Base-by-base conservation (phyloP, 2,113 vertebrate genomes). In the Cephalopterus ornatus region DNA sequence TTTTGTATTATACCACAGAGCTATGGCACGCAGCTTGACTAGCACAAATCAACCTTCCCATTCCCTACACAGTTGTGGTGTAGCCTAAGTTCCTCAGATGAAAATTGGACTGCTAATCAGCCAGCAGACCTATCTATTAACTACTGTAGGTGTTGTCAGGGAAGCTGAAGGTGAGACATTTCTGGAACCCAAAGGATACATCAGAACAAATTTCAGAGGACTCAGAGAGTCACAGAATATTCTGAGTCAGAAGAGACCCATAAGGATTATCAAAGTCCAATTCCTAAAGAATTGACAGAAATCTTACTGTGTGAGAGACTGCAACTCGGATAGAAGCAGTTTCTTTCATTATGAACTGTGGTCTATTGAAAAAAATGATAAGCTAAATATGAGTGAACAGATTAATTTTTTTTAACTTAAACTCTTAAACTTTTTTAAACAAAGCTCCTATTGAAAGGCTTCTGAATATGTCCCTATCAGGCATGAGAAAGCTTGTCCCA, bases 351-450 rank as follows among this genome's bases (percentile, higher is more conserved):
- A 70, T n/a, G 14, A 94, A 71, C 30, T 68, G 61, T 85, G 74
- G 23, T 74, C 63, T 82, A 2, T 24, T 63, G 56, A 79, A 92
- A 58, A 91, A 85, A 85, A 75, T 85, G 50, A 89, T 15, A 63
- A 66, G 50, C 58, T 78, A 94, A 89, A 91, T 82, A 65, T 35
- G 11, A 72, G 33, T 17, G 35, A 81, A 55, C 1, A 3, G 53
- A 78, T 71, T 73, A 6, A 12, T 17, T 78, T 66, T 93, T 88
- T 85, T 76, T 42, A 68, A 67, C 58, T 76, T 72, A 82, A 91
- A 85, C 88, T 95, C 84, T 93, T 85, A 87, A 91, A 89, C 89
- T 75, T 85, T 77, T 78, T 92, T 41, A 93, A 87, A 95, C 89
- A 97, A 92, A 94, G 90, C 55, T 59, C 20, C 67, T 88, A 85